Evolutionary conservation across 2,797 vertebrate genomes (phyloP), one percentile per base, ranked within the genome.

Genomic region (Acrocephalus scirpaceus): DNA sequence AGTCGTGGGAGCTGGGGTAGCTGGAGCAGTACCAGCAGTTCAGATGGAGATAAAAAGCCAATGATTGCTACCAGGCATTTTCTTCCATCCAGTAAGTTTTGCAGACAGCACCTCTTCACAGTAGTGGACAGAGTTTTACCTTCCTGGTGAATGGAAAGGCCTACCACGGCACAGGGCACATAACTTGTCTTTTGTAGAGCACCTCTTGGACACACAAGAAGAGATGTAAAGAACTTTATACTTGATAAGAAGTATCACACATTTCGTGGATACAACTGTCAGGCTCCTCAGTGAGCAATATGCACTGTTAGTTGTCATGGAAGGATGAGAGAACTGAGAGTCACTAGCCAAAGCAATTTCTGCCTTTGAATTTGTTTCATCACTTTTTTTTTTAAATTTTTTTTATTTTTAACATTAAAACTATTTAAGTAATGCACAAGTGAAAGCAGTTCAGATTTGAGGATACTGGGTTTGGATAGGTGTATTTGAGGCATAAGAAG

Each of bases 1-100:
- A 99, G 99, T 98, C 98, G 99, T 42, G 99, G 99, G 40, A 99
- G 99, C 97, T 99, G 99, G 99, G 99, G 99, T 58, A 99, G 99
- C 98, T 99, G 99, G 99, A 99, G 99, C 97, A 99, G 99, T 64
- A 98, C 99, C 71, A 99, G 99, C 97, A 99, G 99, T 96, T 98
- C 99, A 0, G 99, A 99, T 2, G 99, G 99, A 50, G 99, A 99
- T 92, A 98, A 98, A 96, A 99, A 99, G 86, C 97, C 98, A 9
- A 44, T 70, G 38, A 96, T 90, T 60, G 95, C 97, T 73, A 96
- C 97, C 77, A 98, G 98, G 40, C 97, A 97, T 95, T 98, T 98
- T 96, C 97, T 97, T 92, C 97, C 93, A 14, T 94, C 97, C 1
- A 96, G 98, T 98, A 96, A 97, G 98, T 97, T 86, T 48, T 73